Evolutionary conservation across 2,113 vertebrate genomes (phyloP), one percentile per base, ranked within the genome.

Genomic region (Rhabdornis inornatus): DNA sequence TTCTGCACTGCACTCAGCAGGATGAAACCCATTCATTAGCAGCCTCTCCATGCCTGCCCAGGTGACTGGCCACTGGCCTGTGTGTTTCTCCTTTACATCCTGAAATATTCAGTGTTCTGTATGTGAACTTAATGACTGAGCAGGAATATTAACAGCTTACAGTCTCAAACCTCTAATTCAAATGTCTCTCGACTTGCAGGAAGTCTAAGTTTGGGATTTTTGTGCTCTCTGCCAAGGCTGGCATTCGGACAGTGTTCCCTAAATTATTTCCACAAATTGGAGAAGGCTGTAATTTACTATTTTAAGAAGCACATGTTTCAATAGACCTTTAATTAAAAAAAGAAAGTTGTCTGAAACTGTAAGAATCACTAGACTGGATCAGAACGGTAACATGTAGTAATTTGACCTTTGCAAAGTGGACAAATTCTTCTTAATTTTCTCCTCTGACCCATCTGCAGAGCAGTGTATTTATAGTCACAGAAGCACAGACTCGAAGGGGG

Each of bases 311-410:
- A 53, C 13, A 8, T 93, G 75, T 87, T 89, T 95, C 79, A 91
- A 70, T 95, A 93, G 79, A 66, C 71, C 71, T 95, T 88, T 89
- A 94, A 95, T 94, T 95, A 89, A 72, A 94, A 87, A 79, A 94
- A 76, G 22, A 69, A 91, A 90, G 35, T 94, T 74, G 75, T 88
- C 87, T 93, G 79, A 80, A 92, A 56, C 68, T 52, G 2, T 72
- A 82, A 87, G 89, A 94, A 95, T 93, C 71, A 55, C 82, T 79
- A 44, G 90, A 61, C 91, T 91, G 89, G 47, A 74, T 92, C 80
- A 78, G 86, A 89, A 68, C 64, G 81, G 80, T 83, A 79, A 84
- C 55, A 7, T 78, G 44, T 39, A 82, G 69, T 89, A 85, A 92
- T 86, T 72, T 90, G 66, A 45, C 82, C 61, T 85, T 74, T 63